Evolutionary conservation across 2,113 vertebrate genomes (phyloP).

Genomic region (Urocynchramus pylzowi): DNA sequence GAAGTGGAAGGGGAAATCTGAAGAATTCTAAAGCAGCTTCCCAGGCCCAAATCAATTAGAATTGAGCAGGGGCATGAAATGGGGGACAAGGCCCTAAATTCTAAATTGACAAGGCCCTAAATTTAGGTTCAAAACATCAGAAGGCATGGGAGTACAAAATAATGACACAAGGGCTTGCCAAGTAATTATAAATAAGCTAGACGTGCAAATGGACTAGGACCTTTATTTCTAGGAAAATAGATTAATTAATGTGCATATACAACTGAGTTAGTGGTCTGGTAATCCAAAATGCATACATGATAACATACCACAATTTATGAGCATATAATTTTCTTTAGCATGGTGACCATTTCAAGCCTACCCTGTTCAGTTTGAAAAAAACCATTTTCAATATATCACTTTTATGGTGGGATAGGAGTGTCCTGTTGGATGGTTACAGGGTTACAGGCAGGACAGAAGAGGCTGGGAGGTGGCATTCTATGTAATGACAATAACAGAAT

Average conservation of each 20-base stretch:
- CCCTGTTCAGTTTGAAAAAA: neutral
- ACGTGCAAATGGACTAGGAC: neutral
- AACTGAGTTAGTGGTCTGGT: neutral
- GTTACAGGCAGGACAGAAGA: neutral
- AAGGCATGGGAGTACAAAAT: neutral
- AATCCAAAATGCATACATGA: neutral
- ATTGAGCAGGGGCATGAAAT: neutral
- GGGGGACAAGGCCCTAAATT: neutral
- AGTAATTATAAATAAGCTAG: neutral
- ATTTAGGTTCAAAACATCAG: neutral
- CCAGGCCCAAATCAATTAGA: neutral
- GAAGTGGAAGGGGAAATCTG: neutral
- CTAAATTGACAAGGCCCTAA: neutral
- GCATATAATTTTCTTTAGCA: neutral
- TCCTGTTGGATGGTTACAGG: neutral
- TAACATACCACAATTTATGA: neutral
- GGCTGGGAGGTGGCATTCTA: neutral
- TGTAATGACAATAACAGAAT: neutral
- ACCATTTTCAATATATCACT: neutral
- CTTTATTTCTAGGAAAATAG: neutral
- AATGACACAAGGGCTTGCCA: neutral
- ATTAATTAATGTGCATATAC: neutral
- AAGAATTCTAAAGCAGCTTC: neutral
- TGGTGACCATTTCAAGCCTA: neutral
- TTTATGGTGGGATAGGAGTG: neutral